Evolutionary conservation across 2,888 invertebrate genomes (phyloP).

Genomic region (Rhyacophila evoluta): DNA sequence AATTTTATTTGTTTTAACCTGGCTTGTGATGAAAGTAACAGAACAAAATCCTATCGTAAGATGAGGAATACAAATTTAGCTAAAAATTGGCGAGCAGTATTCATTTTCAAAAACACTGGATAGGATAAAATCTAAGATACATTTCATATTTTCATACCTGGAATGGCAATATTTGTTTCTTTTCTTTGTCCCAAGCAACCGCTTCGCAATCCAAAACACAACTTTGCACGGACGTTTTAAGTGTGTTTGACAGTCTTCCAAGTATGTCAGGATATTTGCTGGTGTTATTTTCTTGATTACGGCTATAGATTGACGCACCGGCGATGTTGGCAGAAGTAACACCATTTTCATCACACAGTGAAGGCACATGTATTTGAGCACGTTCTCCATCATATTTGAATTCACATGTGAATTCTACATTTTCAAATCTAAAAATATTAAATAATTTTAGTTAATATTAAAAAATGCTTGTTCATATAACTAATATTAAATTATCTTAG

Average conservation of each 20-base stretch:
- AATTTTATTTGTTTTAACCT: too few relatives aligned
- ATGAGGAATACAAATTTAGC: too few relatives aligned
- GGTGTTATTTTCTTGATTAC: constrained; percentile 96
- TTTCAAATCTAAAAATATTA: constrained; percentile 74
- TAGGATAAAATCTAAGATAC: too few relatives aligned
- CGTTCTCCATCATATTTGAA: constrained; percentile 99
- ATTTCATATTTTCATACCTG: too few relatives aligned
- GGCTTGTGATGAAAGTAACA: too few relatives aligned
- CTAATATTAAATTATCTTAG: too few relatives aligned
- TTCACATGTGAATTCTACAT: constrained; percentile 94
- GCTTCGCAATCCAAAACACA: constrained; percentile 97
- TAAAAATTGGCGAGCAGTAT: too few relatives aligned
- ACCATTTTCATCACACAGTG: constrained; percentile 31
- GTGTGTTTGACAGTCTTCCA: constrained; percentile 73
- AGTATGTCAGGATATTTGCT: constrained; percentile 97
- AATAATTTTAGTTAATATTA: too few relatives aligned
- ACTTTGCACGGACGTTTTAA: constrained; percentile 73
- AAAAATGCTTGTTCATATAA: too few relatives aligned
- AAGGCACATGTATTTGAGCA: constrained; percentile 82
- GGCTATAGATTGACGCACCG: constrained; percentile 87
- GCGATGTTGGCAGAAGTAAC: constrained; percentile 64
- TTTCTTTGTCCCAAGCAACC: constrained; percentile 94
- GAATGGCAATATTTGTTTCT: constrained; percentile 93
- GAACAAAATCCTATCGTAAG: too few relatives aligned
- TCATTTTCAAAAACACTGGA: too few relatives aligned